These are phyloP conservation scores for Megalonaias nervosa DNA, from an alignment of 1,140 invertebrate genomes.

Conservation along the genomic window DNA sequence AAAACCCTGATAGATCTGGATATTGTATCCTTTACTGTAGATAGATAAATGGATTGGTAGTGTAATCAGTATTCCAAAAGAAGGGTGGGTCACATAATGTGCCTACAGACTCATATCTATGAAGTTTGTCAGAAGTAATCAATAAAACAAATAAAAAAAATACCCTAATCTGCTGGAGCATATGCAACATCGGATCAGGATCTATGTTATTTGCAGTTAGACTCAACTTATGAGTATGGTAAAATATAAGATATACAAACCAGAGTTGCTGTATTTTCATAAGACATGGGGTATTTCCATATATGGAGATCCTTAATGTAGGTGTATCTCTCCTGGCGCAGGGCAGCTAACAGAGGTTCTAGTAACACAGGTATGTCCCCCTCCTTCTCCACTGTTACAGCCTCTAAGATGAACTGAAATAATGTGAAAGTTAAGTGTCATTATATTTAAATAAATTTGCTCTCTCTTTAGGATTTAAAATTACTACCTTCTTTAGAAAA, in stretches of 20 bases:
- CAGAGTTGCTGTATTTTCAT: constrained; percentile 62
- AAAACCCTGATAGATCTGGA: too few species aligned
- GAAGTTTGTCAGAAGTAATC: too few species aligned
- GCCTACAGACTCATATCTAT: too few species aligned
- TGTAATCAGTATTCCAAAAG: too few species aligned
- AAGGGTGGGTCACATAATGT: too few species aligned
- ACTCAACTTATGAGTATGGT: too few species aligned
- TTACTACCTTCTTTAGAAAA: background rate
- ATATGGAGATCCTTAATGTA: constrained; percentile 63
- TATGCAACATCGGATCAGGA: too few species aligned
- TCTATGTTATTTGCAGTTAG: too few species aligned
- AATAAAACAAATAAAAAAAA: too few species aligned
- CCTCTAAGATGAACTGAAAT: constrained; percentile 64
- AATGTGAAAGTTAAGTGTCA: background rate
- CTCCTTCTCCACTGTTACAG: constrained; percentile 48
- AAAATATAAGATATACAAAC: constrained; percentile 39
- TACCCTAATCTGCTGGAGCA: too few species aligned
- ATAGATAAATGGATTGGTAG: too few species aligned
- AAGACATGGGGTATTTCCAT: constrained; percentile 65
- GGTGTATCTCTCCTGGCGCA: constrained; percentile 63
- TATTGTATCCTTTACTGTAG: too few species aligned
- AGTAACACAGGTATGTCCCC: constrained; percentile 61
- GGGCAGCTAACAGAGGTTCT: constrained; percentile 58
- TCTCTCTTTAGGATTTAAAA: background rate
- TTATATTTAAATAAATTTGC: background rate